Evolutionary conservation across 2,797 vertebrate species (phyloP).

Genomic region (Novumbra hubbsi): DNA sequence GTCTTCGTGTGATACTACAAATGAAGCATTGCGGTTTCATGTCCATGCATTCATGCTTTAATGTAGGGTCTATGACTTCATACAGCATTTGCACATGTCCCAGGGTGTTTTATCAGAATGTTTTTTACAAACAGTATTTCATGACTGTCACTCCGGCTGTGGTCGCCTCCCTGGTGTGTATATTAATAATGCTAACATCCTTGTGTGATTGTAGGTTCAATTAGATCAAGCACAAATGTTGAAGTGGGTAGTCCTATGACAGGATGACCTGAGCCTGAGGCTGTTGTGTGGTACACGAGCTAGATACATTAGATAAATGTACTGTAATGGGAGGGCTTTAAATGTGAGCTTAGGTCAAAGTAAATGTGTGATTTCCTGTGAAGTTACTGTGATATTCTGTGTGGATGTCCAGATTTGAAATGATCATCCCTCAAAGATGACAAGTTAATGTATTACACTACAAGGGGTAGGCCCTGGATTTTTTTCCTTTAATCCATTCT

Average conservation of each 20-base stretch:
- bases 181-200: background rate
- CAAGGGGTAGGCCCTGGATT: too few species aligned
- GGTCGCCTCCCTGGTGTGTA: background rate
- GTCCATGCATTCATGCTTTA: too few species aligned
- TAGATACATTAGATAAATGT: constrained; percentile 42
- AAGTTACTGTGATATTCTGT: background rate
- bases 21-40: too few species aligned
- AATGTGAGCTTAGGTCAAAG: constrained; percentile 33
- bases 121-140: background rate
- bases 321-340: constrained; percentile 6
- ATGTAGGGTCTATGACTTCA: too few species aligned
- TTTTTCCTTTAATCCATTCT: too few species aligned
- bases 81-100: background rate
- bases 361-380: constrained; percentile 15
- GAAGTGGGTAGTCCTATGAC: constrained; percentile 6
- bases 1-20: too few species aligned
- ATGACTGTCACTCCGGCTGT: background rate
- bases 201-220: background rate
- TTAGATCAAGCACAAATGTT: constrained; percentile 6
- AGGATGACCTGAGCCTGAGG: constrained; percentile 19
- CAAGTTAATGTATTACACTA: background rate
- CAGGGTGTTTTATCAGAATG: background rate
- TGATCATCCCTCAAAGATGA: background rate
- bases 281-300: constrained; percentile 29
- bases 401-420: background rate